These are phyloP conservation scores for Prosapia bicincta DNA, from an alignment of 2,888 invertebrate species.

Conservation along the genomic window DNA sequence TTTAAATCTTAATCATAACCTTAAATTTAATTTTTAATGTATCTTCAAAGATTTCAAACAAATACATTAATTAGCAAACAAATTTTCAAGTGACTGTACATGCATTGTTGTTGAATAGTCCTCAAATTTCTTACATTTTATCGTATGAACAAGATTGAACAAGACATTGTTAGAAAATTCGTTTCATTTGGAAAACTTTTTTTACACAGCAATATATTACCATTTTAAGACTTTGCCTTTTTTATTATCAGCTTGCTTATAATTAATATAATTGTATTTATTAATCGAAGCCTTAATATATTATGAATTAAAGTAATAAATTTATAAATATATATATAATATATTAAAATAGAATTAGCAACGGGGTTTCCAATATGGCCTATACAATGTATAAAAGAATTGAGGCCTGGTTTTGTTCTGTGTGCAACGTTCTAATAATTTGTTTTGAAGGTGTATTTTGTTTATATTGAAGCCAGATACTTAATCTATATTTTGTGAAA, in stretches of 20 bases:
- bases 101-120: not conserved
- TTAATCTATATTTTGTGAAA: not conserved
- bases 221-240: not conserved
- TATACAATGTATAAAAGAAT: not conserved
- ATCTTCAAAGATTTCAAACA: too few relatives aligned
- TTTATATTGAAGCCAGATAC: not conserved
- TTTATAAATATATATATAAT: slow-evolving; percentile 2
- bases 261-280: not conserved
- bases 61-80: not conserved
- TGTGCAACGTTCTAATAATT: not conserved
- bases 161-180: not conserved
- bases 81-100: not conserved
- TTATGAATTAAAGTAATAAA: not conserved
- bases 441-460: not conserved
- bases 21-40: too few relatives aligned
- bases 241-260: not conserved
- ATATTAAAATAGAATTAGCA: not conserved
- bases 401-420: not conserved
- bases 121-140: not conserved
- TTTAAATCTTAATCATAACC: too few relatives aligned
- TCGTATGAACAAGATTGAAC: not conserved
- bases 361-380: not conserved
- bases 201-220: not conserved
- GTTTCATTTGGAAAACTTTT: not conserved
- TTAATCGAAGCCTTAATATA: not conserved